Base-by-base conservation (phyloP, 2,113 vertebrate species). In the Lontra canadensis region DNA sequence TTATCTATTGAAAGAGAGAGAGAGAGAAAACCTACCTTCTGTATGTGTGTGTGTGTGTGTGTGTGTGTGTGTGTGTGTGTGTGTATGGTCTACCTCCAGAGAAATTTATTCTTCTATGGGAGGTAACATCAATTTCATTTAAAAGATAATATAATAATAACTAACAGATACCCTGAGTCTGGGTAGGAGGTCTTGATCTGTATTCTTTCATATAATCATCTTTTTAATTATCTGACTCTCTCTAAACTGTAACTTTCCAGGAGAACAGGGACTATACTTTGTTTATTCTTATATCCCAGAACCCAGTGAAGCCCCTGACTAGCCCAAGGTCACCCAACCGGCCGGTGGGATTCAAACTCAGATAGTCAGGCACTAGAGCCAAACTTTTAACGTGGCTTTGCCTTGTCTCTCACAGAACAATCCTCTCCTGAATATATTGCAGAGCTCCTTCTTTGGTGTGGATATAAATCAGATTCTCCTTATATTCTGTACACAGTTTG, bases 401-500 rank as follows among this genome's bases (percentile, higher is more conserved):
- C 10, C 65, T 55, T 82, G 34, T 39, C 52, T 96, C 61, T 73
- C 26, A 31, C 18, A 82, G 52, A 81, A 55, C 3, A 34, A 29
- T 73, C n/a, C 26, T 95, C 55, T 88, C 31, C 55, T 23, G 31
- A 44, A 14, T 25, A 65, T 26, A 91, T 73, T 44, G 25, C 49
- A 79, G 36, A 73, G 39, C 39, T 86, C n/a, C 59, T 88, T 96
- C 49, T 42, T 39, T 0, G 1, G 81, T 79, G n/a, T 92, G 83
- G 93, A 57, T 65, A 29, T 84, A 36, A 90, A 88, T 97, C 71
- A 84, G 59, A 49, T 81, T 79, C 65, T 79, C 55, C 31, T 95
- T 94, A 36, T 31, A 84, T 96, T 95, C 61, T 80, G 23, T 57
- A 81, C 9, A 23, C 44, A 96, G 29, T 95, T 52, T 88, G 47